Evolutionary conservation across 1,140 invertebrate genomes (phyloP), one percentile per base, ranked within the genome.

Genomic region (Eurosta solidaginis): DNA sequence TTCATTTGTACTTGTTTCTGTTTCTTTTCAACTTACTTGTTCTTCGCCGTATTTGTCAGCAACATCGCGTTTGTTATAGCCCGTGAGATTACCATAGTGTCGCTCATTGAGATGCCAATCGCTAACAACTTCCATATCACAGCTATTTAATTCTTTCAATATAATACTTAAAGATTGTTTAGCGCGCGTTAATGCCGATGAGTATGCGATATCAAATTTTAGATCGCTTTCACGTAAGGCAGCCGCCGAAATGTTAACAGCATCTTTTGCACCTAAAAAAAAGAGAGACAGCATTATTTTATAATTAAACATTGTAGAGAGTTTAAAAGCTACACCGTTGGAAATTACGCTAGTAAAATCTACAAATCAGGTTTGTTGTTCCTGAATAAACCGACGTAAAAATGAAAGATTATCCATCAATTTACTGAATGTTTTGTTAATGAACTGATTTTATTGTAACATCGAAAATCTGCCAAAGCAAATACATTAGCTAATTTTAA

Each of bases 81-180:
- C 93, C 14, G 93, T 93, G 9, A 94, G 88, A 74, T 89, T 91
- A 12, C 93, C 93, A 83, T 94, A 94, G 84, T 94, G 93, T 40
- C 93, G 87, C 81, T 94, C 93, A 83, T 94, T 94, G 2, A 94
- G 87, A 52, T 92, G 88, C 93, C 93, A 94, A 44, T 91, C 90
- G 80, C 90, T 88, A 5, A 88, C 78, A 4, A 92, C 88, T 0
- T 91, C 89, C 40, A 94, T 85, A 85, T 90, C 89, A 52, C 88
- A 87, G 78, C 92, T 89, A 33, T 89, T 90, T 47, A 92, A 84
- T 78, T 90, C 90, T 76, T 91, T 86, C 68, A 93, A 88, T 73
- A 94, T 90, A 10, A 89, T 81, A n/a, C 89, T 89, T 42, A 93
- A 83, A 0, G 93, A 93, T 79, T 92, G 89, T 42, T 92, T 89